Evolutionary conservation across 1,140 invertebrate genomes (phyloP), one percentile per base, ranked within the genome.

Genomic region (Leguminivora glycinivorella): DNA sequence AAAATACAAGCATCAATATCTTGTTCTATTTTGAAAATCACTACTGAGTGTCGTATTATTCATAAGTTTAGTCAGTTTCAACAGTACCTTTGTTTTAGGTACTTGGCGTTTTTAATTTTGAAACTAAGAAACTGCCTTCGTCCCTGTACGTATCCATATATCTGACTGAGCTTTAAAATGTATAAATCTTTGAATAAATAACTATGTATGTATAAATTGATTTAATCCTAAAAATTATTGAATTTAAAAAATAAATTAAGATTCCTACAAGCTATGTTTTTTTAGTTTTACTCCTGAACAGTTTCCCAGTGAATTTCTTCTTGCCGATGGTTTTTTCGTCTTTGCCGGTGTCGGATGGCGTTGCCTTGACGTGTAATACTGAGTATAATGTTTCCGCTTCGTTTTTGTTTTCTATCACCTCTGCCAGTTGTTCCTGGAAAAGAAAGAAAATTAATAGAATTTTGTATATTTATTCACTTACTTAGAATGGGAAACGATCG

Each of bases 351-450:
- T 94, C 92, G 1, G 85, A 68, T 6, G 92, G 85, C 82, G 92
- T 88, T 70, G 93, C 88, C 77, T 93, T 93, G 14, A 94, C 90
- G 77, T 95, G 94, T 31, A 95, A 82, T 75, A 95, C 94, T 58
- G 92, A 92, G 78, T 94, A 93, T 19, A 95, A 85, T 67, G 93
- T 89, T 74, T 93, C 92, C 14, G 94, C 93, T 82, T 95, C 93
- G 73, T 85, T 92, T 87, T 93, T 93, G 77, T 94, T 96, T 73
- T 94, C 95, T 70, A 97, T 78, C 40, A 97, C 90, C 71, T 94
- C 91, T 22, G 81, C 81, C 63, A 98, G 78, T 81, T 96, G 93
- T 70, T 94, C 93, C 93, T 95, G 78, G 68, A 83, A 92, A 3
- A 38, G 34, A 38, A 38, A 14, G 0, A 38, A 38, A n/a, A n/a